phyloP scores from a whole-genome alignment of 92 coral and sea anemone genomes.

The Ricordea florida region DNA sequence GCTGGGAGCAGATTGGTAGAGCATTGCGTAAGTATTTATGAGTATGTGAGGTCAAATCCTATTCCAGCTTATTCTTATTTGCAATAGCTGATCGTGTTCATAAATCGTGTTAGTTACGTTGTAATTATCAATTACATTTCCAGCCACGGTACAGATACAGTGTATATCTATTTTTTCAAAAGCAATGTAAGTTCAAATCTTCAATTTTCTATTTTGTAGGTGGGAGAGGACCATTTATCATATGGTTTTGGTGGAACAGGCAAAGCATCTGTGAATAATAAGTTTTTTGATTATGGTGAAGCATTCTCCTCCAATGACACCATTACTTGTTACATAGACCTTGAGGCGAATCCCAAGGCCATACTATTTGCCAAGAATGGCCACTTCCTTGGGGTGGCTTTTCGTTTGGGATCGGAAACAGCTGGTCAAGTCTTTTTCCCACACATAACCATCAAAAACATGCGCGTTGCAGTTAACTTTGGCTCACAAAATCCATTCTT shows the following conservation, averaged over 20 bases:
- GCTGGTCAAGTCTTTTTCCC: constrained; percentile 80
- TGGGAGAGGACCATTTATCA: constrained; percentile 86
- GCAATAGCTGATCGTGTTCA: no score
- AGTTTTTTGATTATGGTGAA: constrained; percentile 88
- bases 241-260: constrained; percentile 99
- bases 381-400: constrained; percentile 84
- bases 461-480: constrained; percentile 89
- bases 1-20: no score
- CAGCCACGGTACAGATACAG: no score
- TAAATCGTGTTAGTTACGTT: no score
- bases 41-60: no score
- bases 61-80: no score
- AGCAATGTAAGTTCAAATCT: background rate
- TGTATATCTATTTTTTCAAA: background rate
- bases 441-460: constrained; percentile 92
- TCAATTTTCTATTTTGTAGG: background rate
- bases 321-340: constrained; percentile 83
- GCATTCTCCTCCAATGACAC: constrained; percentile 77
- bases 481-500: constrained; percentile 62
- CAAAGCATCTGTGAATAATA: constrained; percentile 87
- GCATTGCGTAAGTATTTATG: no score
- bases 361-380: constrained; percentile 94
- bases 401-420: constrained; percentile 76
- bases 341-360: constrained; percentile 73
- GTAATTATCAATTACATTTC: no score